phyloP scores from a whole-genome alignment of 1,140 invertebrate genomes.

The Propsilocerus akamusi region DNA sequence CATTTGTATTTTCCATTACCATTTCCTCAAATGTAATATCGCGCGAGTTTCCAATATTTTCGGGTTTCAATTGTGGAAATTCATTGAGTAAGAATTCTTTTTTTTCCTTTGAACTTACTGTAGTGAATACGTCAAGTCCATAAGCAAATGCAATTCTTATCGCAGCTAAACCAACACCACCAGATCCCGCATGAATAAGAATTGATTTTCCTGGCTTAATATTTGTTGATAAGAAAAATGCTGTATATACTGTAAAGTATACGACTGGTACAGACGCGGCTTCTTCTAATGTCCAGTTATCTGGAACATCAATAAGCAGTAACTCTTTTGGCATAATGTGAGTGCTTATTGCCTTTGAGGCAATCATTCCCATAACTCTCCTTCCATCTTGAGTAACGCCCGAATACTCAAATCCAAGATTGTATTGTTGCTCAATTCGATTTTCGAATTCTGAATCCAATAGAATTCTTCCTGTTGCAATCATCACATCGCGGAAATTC shows the following conservation, averaged over 20 bases:
- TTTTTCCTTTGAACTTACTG: conserved; percentile 55
- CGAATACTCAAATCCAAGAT: conserved; percentile 56
- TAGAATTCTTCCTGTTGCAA: conserved; percentile 49
- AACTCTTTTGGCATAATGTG: conserved; percentile 28
- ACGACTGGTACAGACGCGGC: conserved; percentile 76
- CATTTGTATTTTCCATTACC: too few species aligned
- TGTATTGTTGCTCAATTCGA: conserved; percentile 37
- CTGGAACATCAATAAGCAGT: conserved; percentile 62
- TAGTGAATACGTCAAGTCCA: too few species aligned
- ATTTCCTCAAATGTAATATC: conserved; percentile 33
- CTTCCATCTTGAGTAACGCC: conserved; percentile 36
- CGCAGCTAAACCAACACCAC: conserved; percentile 71
- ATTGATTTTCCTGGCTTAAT: conserved; percentile 48
- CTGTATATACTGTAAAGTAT: conserved; percentile 70
- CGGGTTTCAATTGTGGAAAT: conserved; percentile 32
- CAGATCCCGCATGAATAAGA: conserved; percentile 72
- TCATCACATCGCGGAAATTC: conserved; percentile 66
- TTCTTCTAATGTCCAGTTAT: conserved; percentile 66
- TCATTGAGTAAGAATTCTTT: too few species aligned
- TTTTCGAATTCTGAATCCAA: conserved; percentile 37
- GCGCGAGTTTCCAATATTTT: conserved; percentile 31
- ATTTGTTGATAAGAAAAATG: conserved; percentile 42
- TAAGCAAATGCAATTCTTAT: conserved; percentile 58
- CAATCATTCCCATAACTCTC: conserved; percentile 50
- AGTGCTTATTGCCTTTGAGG: too few species aligned